Conservation (phyloP, 2,797 vertebrate species). For the Remorina albescens region DNA sequence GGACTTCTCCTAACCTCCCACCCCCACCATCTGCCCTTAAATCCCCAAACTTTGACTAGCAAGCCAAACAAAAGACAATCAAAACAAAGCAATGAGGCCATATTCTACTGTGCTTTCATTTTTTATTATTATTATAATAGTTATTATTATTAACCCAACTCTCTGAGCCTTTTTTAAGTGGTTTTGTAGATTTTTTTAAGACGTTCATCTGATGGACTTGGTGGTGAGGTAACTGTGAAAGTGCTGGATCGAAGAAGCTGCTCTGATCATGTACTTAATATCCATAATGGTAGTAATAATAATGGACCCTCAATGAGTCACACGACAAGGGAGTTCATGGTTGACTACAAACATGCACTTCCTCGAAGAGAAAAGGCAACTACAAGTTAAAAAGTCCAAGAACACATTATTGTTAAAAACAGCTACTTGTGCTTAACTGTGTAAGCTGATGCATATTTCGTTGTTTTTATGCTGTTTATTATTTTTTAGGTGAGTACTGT, state of each 20-base stretch:
- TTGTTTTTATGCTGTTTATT: not conserved
- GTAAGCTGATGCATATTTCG: not conserved
- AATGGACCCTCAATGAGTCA: slow-evolving; percentile 2
- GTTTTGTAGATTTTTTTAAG: slow-evolving; percentile 59
- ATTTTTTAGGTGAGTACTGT: not conserved
- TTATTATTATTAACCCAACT: slow-evolving; percentile 53
- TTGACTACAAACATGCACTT: slow-evolving; percentile 41
- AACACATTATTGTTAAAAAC: slow-evolving; percentile 8
- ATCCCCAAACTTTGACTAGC: slow-evolving; percentile 39
- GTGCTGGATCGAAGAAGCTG: slow-evolving; percentile 65
- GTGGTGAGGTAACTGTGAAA: slow-evolving; percentile 57
- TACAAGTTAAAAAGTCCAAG: slow-evolving; percentile 30
- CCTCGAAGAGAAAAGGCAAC: slow-evolving; percentile 30
- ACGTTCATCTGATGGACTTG: slow-evolving; percentile 38
- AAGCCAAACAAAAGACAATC: slow-evolving; percentile 76
- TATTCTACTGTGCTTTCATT: slow-evolving; percentile 75
- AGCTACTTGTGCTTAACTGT: not conserved
- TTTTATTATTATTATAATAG: slow-evolving; percentile 25
- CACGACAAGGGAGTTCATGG: slow-evolving; percentile 12
- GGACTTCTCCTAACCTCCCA: slow-evolving; percentile 82
- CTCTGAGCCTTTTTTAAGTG: slow-evolving; percentile 71
- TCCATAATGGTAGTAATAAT: slow-evolving; percentile 10
- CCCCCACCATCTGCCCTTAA: not conserved
- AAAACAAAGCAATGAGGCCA: slow-evolving; percentile 72
- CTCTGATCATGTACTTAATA: slow-evolving; percentile 39